These are phyloP conservation scores for Saturnia japonica DNA, from an alignment of 2,888 invertebrate genomes.

Conservation along the genomic window DNA sequence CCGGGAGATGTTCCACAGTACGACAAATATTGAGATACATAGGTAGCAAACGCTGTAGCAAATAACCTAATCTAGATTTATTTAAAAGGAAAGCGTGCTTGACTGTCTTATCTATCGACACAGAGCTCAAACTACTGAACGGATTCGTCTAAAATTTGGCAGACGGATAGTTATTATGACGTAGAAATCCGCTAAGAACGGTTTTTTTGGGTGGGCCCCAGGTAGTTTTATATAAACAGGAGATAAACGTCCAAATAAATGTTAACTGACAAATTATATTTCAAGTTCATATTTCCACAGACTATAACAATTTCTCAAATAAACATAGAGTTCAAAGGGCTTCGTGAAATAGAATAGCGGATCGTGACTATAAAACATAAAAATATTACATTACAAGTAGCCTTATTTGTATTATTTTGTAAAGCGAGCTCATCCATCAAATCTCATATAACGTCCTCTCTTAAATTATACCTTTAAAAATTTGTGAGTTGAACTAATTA, in stretches of 20 bases:
- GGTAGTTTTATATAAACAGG: no score
- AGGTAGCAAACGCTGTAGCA: no score
- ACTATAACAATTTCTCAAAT: not conserved
- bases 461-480: not conserved
- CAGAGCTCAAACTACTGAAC: no score
- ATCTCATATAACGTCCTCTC: conserved; percentile 12
- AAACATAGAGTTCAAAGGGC: conserved; percentile 12
- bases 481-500: not conserved
- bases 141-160: no score
- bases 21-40: no score
- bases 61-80: no score
- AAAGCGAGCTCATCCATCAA: conserved; percentile 17
- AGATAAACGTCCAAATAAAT: not conserved
- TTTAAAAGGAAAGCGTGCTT: no score
- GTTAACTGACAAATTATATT: not conserved
- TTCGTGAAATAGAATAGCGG: not conserved
- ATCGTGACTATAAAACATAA: conserved; percentile 4
- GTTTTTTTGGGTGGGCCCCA: no score
- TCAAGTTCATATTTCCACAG: not conserved
- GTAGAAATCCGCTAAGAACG: no score
- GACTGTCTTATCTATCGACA: no score
- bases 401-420: conserved; percentile 15
- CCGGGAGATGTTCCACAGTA: no score
- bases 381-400: conserved; percentile 9
- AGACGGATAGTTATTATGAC: no score